A percentile compares a stretch with the other conserved stretches of the same genome.
Evolutionary conservation across 37 sponge, comb jelly and placozoan genomes (phyloP).

Genomic region (Tethya wilhelma): DNA sequence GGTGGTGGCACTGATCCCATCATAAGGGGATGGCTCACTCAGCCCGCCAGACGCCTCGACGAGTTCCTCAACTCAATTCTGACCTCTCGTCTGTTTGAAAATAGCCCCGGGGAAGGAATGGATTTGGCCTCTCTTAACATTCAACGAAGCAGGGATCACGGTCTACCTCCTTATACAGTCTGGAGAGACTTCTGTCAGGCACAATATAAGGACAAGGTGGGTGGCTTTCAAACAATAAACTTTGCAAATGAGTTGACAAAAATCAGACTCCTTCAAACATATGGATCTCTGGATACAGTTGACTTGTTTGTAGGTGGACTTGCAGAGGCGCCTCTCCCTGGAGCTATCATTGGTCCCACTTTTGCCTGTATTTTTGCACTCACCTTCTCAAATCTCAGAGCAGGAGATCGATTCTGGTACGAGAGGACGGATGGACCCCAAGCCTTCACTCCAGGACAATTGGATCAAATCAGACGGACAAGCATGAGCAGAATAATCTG

Average conservation of each 20-base stretch:
- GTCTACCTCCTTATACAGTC: conserved; percentile 72
- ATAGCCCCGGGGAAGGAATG: conserved; percentile 2
- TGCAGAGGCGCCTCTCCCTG: conserved; percentile 72
- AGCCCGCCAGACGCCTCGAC: conserved; percentile 45
- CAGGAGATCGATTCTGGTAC: conserved; percentile 95
- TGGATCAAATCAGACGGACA: no score
- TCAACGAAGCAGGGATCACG: conserved; percentile 90
- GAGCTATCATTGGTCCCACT: conserved; percentile 78
- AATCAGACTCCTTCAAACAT: conserved; percentile 43
- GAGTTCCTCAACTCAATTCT: conserved; percentile 58
- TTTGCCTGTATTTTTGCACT: conserved; percentile 88
- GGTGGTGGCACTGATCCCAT: conserved; percentile 81
- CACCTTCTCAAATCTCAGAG: conserved; percentile 72
- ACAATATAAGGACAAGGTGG: background rate
- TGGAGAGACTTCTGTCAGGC: conserved; percentile 21
- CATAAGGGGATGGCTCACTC: conserved; percentile 63
- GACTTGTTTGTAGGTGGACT: conserved; percentile 88
- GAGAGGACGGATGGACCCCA: no score
- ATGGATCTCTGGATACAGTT: conserved; percentile 59
- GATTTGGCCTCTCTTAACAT: conserved; percentile 72
- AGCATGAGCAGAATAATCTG: no score
- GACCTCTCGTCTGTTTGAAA: conserved; percentile 68
- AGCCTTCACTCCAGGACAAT: no score
- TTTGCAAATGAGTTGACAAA: conserved; percentile 31
- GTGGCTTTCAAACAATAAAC: background rate